Percentiles rank a stretch among this genome's conserved stretches.
Conservation (phyloP, 2,113 vertebrate genomes). For the Larimichthys polyactis region DNA sequence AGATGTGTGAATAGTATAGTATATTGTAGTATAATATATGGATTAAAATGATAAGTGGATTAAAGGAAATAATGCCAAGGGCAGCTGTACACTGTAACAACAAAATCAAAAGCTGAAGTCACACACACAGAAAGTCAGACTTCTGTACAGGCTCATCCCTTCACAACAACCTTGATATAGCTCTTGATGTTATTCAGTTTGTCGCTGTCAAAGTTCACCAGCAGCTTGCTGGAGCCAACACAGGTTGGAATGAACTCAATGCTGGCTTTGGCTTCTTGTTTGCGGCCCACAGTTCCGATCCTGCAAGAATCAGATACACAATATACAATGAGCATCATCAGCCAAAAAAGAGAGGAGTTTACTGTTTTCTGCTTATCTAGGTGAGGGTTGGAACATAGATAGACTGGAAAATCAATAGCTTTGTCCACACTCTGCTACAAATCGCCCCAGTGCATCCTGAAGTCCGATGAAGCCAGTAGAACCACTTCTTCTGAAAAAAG, state of each 20-base stretch:
- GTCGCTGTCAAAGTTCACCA: constrained; percentile 91
- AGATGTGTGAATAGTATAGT: neutral
- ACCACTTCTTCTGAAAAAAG: too few relatives aligned
- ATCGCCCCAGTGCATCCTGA: too few relatives aligned
- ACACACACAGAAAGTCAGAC: too few relatives aligned
- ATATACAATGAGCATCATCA: neutral
- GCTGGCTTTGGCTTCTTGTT: constrained; percentile 76
- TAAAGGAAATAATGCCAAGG: neutral
- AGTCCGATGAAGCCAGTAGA: too few relatives aligned
- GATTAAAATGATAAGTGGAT: neutral
- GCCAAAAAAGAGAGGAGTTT: neutral
- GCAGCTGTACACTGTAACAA: neutral
- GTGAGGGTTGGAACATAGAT: too few relatives aligned
- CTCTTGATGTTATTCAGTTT: constrained; percentile 88
- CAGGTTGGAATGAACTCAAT: constrained; percentile 82
- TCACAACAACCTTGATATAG: constrained; percentile 61
- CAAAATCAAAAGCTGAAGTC: neutral
- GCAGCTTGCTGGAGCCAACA: constrained; percentile 82
- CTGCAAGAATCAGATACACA: constrained; percentile 51
- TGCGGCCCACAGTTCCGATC: constrained; percentile 71
- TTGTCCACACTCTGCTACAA: too few relatives aligned
- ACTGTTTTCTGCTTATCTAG: constrained; percentile 1
- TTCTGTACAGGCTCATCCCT: constrained; percentile 20
- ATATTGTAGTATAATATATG: neutral
- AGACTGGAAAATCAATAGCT: too few relatives aligned